Percentiles rank a stretch among this genome's conserved stretches.
phyloP scores from a whole-genome alignment of 2,888 invertebrate species.

The Fabriciana adippe region DNA sequence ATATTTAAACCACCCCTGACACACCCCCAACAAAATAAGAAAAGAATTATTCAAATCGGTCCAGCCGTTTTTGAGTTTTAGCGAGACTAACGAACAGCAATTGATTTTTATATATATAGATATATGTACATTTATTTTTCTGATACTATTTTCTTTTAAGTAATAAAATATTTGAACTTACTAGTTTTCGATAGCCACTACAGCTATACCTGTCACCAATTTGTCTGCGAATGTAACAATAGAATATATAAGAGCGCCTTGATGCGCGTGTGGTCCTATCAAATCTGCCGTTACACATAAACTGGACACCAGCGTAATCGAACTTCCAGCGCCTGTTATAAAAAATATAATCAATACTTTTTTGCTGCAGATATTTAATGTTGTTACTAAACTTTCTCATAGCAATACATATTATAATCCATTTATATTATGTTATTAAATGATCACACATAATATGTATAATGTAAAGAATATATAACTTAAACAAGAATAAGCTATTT shows the following conservation, averaged over 20 bases:
- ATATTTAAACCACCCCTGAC: too few relatives aligned
- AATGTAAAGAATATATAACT: too few relatives aligned
- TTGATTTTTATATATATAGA: too few relatives aligned
- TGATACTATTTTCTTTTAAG: neutral
- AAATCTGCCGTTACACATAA: slow-evolving; percentile 94
- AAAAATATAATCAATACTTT: slow-evolving; percentile 6
- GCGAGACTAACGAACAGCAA: too few relatives aligned
- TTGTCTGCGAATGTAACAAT: slow-evolving; percentile 97
- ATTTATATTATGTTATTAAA: too few relatives aligned
- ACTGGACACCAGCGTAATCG: slow-evolving; percentile 93
- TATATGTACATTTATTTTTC: too few relatives aligned
- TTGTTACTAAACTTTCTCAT: neutral
- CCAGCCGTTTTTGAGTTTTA: too few relatives aligned
- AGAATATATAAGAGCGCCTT: slow-evolving; percentile 95
- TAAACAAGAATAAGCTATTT: too few relatives aligned
- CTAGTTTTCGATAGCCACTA: slow-evolving; percentile 92
- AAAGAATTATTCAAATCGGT: too few relatives aligned
- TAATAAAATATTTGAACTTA: slow-evolving; percentile 67
- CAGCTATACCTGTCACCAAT: slow-evolving; percentile 92
- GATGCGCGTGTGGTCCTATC: slow-evolving; percentile 92
- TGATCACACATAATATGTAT: too few relatives aligned
- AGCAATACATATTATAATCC: too few relatives aligned
- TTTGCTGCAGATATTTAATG: neutral
- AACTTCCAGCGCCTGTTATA: slow-evolving; percentile 87
- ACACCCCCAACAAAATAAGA: too few relatives aligned